A percentile compares a stretch with the other conserved stretches of the same genome.
Conservation (phyloP, 2,797 vertebrate genomes). For the Threskiornis aethiopicus region DNA sequence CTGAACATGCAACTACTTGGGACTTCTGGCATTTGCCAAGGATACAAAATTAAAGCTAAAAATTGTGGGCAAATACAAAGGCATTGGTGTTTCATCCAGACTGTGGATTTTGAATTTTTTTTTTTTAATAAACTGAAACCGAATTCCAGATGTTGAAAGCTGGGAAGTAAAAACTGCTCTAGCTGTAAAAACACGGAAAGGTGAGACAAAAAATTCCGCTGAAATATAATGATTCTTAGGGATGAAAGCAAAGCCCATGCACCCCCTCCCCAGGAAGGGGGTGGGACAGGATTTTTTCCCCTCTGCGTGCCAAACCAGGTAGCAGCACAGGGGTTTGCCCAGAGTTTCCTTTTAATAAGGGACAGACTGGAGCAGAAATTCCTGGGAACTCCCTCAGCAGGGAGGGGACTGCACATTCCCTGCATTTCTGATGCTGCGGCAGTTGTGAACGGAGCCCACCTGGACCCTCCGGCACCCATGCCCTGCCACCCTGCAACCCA, state of each 20-base stretch:
- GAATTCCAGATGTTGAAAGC: slow-evolving; percentile 61
- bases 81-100: slow-evolving; percentile 50
- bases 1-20: background rate
- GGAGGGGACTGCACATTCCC: accelerated
- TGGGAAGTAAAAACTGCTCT: slow-evolving; percentile 60
- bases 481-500: background rate
- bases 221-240: slow-evolving; percentile 36
- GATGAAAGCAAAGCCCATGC: background rate
- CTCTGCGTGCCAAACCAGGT: background rate
- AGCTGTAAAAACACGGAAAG: slow-evolving; percentile 61
- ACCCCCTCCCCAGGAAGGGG: background rate
- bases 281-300: background rate
- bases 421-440: background rate
- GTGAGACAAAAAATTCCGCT: slow-evolving; percentile 54
- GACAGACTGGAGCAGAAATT: background rate
- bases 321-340: background rate
- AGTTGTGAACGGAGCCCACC: accelerated
- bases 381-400: background rate
- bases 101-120: background rate
- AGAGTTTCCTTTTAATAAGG: background rate
- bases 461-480: accelerated
- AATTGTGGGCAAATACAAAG: slow-evolving; percentile 33
- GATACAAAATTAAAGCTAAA: slow-evolving; percentile 34
- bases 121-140: slow-evolving; percentile 54
- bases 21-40: slow-evolving; percentile 4